Evolutionary conservation across 2,888 invertebrate genomes (phyloP).

Genomic region (Dryobota labecula): DNA sequence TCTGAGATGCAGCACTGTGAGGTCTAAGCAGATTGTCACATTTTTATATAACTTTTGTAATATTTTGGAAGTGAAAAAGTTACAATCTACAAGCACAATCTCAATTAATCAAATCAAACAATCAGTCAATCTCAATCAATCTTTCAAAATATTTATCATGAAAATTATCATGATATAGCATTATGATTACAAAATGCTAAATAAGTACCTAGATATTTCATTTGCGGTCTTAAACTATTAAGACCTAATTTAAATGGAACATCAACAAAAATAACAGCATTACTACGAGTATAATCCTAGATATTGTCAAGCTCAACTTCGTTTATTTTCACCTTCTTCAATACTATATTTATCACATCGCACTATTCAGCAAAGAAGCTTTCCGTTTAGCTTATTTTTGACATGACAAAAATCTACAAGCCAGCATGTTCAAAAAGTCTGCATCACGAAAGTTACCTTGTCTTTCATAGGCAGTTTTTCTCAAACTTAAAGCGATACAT

Average conservation of each 20-base stretch:
- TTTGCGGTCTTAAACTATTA: not conserved
- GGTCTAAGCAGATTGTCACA: not conserved
- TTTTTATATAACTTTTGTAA: not conserved
- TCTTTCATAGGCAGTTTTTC: too few species aligned
- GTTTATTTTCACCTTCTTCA: not conserved
- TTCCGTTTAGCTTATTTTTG: not conserved
- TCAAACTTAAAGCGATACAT: too few species aligned
- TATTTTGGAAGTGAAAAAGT: not conserved
- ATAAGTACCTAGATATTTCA: not conserved
- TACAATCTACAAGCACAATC: too few species aligned
- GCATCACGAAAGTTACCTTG: too few species aligned
- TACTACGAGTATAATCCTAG: too few species aligned
- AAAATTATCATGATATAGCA: too few species aligned
- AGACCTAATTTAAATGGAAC: not conserved
- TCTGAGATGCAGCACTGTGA: not conserved
- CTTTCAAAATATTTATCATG: not conserved
- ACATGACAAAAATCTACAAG: too few species aligned
- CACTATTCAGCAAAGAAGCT: slow-evolving; percentile 15
- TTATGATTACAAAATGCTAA: not conserved
- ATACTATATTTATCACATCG: not conserved
- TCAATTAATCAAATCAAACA: not conserved
- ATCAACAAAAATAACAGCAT: too few species aligned
- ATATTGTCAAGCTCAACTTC: not conserved
- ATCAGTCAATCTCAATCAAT: too few species aligned
- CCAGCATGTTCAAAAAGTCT: too few species aligned